These are phyloP conservation scores for Lucilia cuprina DNA, from an alignment of 1,140 invertebrate genomes.

Conservation along the genomic window DNA sequence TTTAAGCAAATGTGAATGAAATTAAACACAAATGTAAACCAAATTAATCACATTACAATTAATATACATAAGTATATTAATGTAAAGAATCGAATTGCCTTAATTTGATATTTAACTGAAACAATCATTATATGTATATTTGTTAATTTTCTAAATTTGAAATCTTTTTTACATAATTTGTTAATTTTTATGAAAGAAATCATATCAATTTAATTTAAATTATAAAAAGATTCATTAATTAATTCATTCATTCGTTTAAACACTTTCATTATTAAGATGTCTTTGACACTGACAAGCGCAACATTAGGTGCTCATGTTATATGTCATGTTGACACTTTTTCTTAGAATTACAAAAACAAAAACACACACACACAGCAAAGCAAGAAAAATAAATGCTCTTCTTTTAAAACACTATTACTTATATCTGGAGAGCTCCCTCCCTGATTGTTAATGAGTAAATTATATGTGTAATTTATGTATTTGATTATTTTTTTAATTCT, in stretches of 20 bases:
- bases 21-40: too few species aligned
- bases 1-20: too few species aligned
- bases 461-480: slow-evolving; percentile 24
- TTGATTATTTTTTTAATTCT: background rate
- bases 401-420: background rate
- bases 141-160: too few species aligned
- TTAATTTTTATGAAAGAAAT: background rate
- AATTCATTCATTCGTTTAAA: slow-evolving; percentile 1
- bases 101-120: too few species aligned
- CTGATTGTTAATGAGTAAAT: slow-evolving; percentile 33
- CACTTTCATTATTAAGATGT: background rate
- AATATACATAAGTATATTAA: too few species aligned
- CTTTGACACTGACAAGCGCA: slow-evolving; percentile 24
- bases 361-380: background rate
- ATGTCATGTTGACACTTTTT: slow-evolving; percentile 32
- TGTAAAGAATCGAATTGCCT: too few species aligned
- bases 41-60: too few species aligned
- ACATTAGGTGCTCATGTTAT: slow-evolving; percentile 29
- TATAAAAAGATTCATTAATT: background rate
- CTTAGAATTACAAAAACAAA: slow-evolving; percentile 15
- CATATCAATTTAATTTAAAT: background rate
- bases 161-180: background rate
- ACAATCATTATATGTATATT: too few species aligned
- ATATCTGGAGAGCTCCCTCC: background rate
- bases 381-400: background rate